These are phyloP conservation scores for Cephus cinctus DNA, from an alignment of 1,140 invertebrate genomes.

Conservation along the genomic window DNA sequence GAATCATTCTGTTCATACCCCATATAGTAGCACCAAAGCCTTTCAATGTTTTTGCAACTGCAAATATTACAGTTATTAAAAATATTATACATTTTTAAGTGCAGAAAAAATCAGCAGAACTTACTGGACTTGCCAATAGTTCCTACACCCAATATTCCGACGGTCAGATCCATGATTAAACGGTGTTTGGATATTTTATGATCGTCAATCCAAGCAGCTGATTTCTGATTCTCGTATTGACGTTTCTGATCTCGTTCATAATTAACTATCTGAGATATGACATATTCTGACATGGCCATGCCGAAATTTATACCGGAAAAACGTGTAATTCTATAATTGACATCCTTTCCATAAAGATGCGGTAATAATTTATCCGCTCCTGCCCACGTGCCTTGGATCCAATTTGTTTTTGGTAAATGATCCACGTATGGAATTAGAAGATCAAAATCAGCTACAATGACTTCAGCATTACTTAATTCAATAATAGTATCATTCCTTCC, in stretches of 20 bases:
- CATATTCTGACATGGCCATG: constrained; percentile 59
- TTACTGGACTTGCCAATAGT: constrained; percentile 54
- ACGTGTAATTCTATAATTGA: constrained; percentile 45
- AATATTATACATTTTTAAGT: constrained; percentile 12
- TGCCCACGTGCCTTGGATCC: constrained; percentile 58
- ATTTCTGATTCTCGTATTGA: constrained; percentile 47
- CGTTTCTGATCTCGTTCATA: constrained; percentile 52
- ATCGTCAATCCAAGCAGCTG: constrained; percentile 40
- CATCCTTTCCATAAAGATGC: constrained; percentile 27
- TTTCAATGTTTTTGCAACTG: constrained; percentile 52
- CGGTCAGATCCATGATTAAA: constrained; percentile 47
- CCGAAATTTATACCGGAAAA: constrained; percentile 55
- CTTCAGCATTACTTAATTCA: constrained; percentile 37
- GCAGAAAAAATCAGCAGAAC: no score
- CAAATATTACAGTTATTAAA: constrained; percentile 15
- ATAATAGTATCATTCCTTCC: constrained; percentile 4
- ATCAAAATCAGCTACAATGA: constrained; percentile 52
- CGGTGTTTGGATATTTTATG: constrained; percentile 45
- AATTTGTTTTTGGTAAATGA: constrained; percentile 45
- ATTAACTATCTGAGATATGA: constrained; percentile 57
- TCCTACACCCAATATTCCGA: constrained; percentile 58
- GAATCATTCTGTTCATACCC: constrained; percentile 35
- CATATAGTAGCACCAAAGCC: constrained; percentile 45
- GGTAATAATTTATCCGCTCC: constrained; percentile 46
- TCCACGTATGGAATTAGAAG: constrained; percentile 43